Evolutionary conservation across 2,113 vertebrate genomes (phyloP), one percentile per base, ranked within the genome.

Genomic region (Pterophyllum scalare): DNA sequence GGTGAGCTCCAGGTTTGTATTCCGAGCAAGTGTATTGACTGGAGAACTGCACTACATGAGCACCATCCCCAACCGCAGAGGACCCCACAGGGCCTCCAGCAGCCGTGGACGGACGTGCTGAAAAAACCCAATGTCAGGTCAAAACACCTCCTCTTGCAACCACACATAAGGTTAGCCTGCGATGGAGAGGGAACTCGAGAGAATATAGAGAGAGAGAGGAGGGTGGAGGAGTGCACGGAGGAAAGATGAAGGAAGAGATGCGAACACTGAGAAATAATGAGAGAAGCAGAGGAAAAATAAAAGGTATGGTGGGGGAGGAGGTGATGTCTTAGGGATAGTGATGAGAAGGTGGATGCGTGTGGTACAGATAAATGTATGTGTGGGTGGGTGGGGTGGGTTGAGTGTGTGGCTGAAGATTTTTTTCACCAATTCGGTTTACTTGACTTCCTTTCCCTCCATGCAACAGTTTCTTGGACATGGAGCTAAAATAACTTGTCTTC

Each of bases 41-140:
- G 76, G 79, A 89, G 86, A 87, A 43, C 58, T 17, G 19, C 65
- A 78, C 81, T 91, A 84, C 83, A 82, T 88, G 77, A 89, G 81
- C 88, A 80, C 84, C 87, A 70, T 83, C 62, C 90, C 85, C 59
- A 20, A 91, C 84, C 87, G 85, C 77, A 80, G 61, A 83, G 90
- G 88, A 91, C 67, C 84, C 85, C 72, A 77, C 65, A 77, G 87
- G 90, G 87, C 91, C 78, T 89, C 67, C 75, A 85, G 92, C 88
- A 91, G 82, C 83, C 88, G 84, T 83, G 76, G 87, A 89, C 31
- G 17, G 76, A 94, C 87, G 79, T 91, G 91, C 90, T 81, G 78
- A 86, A 91, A 87, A 93, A 94, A 93, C 87, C 84, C 88, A 89
- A 86, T 88, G 92, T 87, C 74, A 83, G 89, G 87, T 92, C 89